phyloP scores from a whole-genome alignment of 2,888 invertebrate species.

The Stenotaenia linearis region DNA sequence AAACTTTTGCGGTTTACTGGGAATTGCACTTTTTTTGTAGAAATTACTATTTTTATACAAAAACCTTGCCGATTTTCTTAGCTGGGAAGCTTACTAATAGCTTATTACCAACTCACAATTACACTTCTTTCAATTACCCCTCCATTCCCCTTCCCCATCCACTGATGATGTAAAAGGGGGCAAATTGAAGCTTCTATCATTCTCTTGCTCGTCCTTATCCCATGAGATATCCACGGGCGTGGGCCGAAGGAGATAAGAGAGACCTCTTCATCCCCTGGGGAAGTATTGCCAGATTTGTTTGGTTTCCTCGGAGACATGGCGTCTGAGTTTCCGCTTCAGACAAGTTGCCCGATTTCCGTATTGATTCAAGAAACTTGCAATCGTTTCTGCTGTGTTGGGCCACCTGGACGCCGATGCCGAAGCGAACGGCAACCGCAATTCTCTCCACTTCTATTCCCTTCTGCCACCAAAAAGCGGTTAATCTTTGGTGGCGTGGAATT shows the following conservation, averaged over 20 bases:
- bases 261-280: neutral
- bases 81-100: too few relatives aligned
- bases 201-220: neutral
- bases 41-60: too few relatives aligned
- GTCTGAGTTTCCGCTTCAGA: conserved; percentile 9
- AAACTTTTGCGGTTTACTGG: too few relatives aligned
- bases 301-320: neutral
- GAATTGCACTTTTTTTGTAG: too few relatives aligned
- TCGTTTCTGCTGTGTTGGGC: neutral
- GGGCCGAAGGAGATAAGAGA: neutral
- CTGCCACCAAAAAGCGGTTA: neutral
- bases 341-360: conserved; percentile 4
- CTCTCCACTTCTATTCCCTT: neutral
- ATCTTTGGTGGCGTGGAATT: neutral
- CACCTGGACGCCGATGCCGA: neutral
- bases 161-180: neutral
- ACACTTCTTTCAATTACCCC: neutral
- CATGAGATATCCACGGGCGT: neutral
- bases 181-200: conserved; percentile 4
- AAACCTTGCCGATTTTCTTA: too few relatives aligned
- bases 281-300: conserved; percentile 4
- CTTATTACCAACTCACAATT: too few relatives aligned
- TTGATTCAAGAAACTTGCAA: conserved; percentile 4
- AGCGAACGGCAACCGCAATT: neutral
- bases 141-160: neutral